These are phyloP conservation scores for Morphnarchus princeps DNA, from an alignment of 2,113 vertebrate species.

Conservation along the genomic window DNA sequence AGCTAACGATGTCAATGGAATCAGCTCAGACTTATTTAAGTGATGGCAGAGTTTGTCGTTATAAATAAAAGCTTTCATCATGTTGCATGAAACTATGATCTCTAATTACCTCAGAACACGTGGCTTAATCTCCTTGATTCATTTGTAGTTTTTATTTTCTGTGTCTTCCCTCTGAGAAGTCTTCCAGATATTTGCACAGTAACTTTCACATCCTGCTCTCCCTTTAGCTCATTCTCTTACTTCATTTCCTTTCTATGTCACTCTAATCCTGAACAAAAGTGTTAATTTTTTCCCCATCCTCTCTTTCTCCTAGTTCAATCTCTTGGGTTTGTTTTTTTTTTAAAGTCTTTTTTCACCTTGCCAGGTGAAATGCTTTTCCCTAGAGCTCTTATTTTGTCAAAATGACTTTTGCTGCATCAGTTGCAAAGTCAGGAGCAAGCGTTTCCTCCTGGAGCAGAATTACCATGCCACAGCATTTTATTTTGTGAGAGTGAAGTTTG, in stretches of 20 bases:
- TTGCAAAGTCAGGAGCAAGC: background rate
- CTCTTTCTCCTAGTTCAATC: background rate
- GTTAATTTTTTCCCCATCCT: background rate
- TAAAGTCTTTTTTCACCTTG: background rate
- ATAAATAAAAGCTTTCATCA: constrained; percentile 41
- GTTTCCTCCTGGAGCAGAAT: background rate
- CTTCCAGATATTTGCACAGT: background rate
- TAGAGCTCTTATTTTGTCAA: background rate
- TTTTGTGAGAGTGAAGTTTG: background rate
- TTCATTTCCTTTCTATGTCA: background rate
- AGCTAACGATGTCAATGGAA: background rate
- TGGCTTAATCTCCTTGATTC: background rate
- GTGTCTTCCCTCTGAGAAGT: background rate
- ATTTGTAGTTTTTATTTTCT: background rate
- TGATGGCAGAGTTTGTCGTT: background rate
- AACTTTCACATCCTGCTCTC: background rate
- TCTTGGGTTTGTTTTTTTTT: background rate
- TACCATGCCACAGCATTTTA: background rate
- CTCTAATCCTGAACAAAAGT: background rate
- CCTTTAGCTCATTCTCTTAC: background rate
- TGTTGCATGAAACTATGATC: background rate
- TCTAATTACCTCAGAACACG: background rate
- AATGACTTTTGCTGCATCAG: background rate
- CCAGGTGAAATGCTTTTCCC: background rate
- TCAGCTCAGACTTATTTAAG: constrained; percentile 6